phyloP scores from a whole-genome alignment of 2,113 vertebrate species.

The Semicossyphus pulcher region DNA sequence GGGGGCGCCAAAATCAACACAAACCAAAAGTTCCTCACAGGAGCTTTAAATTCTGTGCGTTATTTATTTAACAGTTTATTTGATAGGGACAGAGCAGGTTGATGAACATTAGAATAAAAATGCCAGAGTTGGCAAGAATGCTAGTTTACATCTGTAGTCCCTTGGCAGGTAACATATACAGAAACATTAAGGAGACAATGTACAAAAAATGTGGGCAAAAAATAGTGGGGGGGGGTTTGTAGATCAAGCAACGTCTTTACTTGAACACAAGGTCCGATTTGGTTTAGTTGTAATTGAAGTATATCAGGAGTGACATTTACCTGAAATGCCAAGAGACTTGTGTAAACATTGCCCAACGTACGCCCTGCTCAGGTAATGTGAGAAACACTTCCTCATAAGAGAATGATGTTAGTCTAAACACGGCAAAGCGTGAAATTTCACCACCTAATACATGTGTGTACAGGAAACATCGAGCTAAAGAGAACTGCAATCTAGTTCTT shows the following conservation, averaged over 20 bases:
- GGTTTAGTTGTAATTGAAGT: neutral
- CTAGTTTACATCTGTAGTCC: too few species aligned
- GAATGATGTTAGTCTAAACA: neutral
- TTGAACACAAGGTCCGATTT: neutral
- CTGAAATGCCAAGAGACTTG: constrained; percentile 14
- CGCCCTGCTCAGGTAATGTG: neutral
- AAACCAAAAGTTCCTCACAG: too few species aligned
- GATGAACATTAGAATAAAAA: too few species aligned
- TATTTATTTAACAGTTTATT: too few species aligned
- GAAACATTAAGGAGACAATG: too few species aligned
- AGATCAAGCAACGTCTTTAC: neutral
- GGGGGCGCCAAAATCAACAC: too few species aligned
- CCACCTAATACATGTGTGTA: neutral
- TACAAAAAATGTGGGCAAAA: too few species aligned
- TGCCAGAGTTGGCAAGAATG: too few species aligned
- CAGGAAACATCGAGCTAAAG: neutral
- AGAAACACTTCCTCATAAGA: neutral
- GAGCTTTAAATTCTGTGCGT: too few species aligned
- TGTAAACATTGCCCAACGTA: neutral
- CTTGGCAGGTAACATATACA: too few species aligned
- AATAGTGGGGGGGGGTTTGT: too few species aligned
- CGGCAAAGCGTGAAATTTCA: neutral
- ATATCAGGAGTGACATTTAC: neutral
- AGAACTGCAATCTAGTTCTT: constrained; percentile 3
- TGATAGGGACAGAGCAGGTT: too few species aligned